Evolutionary conservation across 1,140 invertebrate genomes (phyloP).

Genomic region (Akabosia matsudoensis): DNA sequence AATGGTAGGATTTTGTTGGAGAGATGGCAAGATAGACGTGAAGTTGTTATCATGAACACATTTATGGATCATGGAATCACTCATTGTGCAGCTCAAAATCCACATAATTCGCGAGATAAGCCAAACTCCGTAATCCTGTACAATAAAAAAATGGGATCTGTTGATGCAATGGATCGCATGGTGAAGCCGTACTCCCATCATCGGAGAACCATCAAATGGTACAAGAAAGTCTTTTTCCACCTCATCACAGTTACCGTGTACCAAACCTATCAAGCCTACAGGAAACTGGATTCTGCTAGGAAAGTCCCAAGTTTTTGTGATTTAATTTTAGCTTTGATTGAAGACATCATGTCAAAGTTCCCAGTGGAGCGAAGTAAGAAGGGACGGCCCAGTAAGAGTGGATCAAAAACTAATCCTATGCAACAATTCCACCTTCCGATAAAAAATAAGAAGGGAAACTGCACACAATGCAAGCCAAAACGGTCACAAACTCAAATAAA

Average conservation of each 20-base stretch:
- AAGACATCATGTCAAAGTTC: slow-evolving; percentile 5
- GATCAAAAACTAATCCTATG: too few species aligned
- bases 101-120: slow-evolving; percentile 40
- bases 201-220: slow-evolving; percentile 50
- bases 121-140: slow-evolving; percentile 50
- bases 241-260: slow-evolving; percentile 45
- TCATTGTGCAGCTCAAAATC: not conserved
- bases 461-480: not conserved
- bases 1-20: not conserved
- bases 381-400: not conserved
- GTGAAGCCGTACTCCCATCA: slow-evolving; percentile 47
- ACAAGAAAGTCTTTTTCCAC: slow-evolving; percentile 51
- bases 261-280: slow-evolving; percentile 14
- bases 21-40: slow-evolving; percentile 20
- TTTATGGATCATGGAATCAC: slow-evolving; percentile 21
- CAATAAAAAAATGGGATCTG: slow-evolving; percentile 50
- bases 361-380: not conserved
- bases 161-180: slow-evolving; percentile 50
- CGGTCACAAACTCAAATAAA: too few species aligned
- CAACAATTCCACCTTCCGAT: not conserved
- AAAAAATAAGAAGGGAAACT: not conserved
- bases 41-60: slow-evolving; percentile 24
- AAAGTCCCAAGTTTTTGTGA: not conserved
- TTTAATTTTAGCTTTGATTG: not conserved
- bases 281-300: not conserved